Base-by-base conservation (phyloP, 2,888 invertebrate genomes). In the Odontocolon sp. region DNA sequence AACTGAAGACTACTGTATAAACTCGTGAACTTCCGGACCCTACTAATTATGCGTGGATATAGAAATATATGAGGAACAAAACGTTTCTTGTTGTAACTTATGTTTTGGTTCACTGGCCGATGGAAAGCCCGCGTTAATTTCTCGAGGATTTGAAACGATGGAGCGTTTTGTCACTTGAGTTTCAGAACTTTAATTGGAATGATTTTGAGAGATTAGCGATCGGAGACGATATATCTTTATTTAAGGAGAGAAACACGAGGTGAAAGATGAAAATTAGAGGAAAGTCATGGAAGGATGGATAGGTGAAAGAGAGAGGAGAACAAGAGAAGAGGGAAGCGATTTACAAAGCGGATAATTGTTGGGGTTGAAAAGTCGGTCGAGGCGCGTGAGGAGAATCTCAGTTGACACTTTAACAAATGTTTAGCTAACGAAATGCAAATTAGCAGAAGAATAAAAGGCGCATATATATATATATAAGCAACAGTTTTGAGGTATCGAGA, bases 331-430 rank as follows among this genome's bases (percentile, higher is more conserved):
- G 11, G n/a, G 1, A 31, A 50, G 36, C 36, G 23, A 4, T 23
- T 23, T 14, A 33, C 36, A 36, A 50, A 64, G 63, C 50, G 50
- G 33, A 47, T 64, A 64, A 64, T 64, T 38, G 42, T 45, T 26
- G 61, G 18, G 61, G 61, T 45, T 42, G 61, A 57, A 38, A 11
- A 38, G 42, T 61, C 31, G 18, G 16, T 8, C 16, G 47, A 47
- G 21, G 31, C 47, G 47, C 63, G 50, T 11, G 23, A 14, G 16
- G 50, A 64, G 26, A 64, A 64, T 64, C 36, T 64, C 50, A n/a
- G 9, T 38, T 21, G 23, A 14, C 26, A 36, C 38, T 16, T 16
- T 14, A 11, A n/a, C n/a, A n/a, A n/a, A n/a, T n/a, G n/a, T n/a
- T 64, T 23, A 16, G 26, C 26, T 23, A 8, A 36, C 9, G 9